Base-by-base conservation (phyloP, 2,888 invertebrate genomes). In the Tachina fera region DNA sequence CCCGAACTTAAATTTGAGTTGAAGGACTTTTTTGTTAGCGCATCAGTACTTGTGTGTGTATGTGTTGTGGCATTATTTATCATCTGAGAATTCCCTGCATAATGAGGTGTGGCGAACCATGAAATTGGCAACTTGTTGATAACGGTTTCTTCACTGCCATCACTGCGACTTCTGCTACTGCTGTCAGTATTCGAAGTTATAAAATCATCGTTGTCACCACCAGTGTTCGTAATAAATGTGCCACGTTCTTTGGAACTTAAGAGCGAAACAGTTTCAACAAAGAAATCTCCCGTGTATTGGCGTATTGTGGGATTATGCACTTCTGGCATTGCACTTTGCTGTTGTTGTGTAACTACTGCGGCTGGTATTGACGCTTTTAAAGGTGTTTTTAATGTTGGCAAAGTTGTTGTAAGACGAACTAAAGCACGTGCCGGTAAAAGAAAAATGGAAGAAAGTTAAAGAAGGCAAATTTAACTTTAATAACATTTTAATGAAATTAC, bases 111-210 rank as follows among this genome's bases (percentile, higher is more conserved):
- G 84, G 86, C 89, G 87, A 90, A 88, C 89, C 89, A 89, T 88
- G 89, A 88, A 87, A 89, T 88, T 88, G 90, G 90, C 89, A 89
- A 89, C 89, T 89, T 90, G 90, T 90, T 90, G 89, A 90, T 88
- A 56, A 87, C 84, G 80, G 87, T 78, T 84, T 89, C 88, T 71
- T 88, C 88, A 72, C 58, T 77, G n/a, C 53, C 61, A 19, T 31
- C 19, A 14, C 9, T 53, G 3, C 14, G 58, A 31, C 68, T 60
- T 9, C 22, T 45, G 39, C 43, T 60, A 6, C 19, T 71, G 1
- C 65, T 45, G 61, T 39, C 47, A 47, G 9, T 51, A 58, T 58
- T 16, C 43, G 49, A 49, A 39, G 58, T n/a, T 22, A n/a, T 53
- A 16, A 61, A 53, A n/a, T 67, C 67, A 61, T 68, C 61, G 68